Evolutionary conservation across 1,140 invertebrate species (phyloP).

Genomic region (Cataglyphis hispanica): DNA sequence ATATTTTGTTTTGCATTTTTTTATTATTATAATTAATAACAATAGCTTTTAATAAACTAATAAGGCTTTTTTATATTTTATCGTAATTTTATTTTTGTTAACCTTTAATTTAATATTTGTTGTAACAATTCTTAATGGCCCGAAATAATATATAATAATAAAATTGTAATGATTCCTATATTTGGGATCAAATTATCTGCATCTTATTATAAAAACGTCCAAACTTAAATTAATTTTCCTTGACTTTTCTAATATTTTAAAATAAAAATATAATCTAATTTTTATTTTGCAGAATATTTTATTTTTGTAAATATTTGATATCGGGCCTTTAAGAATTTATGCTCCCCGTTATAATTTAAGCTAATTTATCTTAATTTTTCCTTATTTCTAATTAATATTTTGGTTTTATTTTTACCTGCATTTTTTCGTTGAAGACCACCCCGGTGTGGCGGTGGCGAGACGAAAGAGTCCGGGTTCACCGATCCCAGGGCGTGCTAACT

Average conservation of each 20-base stretch:
- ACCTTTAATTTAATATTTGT: conserved; percentile 7
- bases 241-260: conserved; percentile 39
- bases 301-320: neutral
- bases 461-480: conserved; percentile 43
- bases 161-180: neutral
- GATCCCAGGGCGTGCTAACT: conserved; percentile 37
- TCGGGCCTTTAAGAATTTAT: neutral
- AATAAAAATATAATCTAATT: too few relatives aligned
- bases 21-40: neutral
- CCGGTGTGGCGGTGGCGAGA: conserved; percentile 57
- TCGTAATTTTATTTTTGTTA: neutral
- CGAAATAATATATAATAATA: neutral
- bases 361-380: conserved; percentile 31
- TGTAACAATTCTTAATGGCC: neutral
- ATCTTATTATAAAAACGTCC: too few relatives aligned
- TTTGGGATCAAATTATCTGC: neutral
- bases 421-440: conserved; percentile 68
- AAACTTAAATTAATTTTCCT: conserved; percentile 4
- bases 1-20: conserved; percentile 7
- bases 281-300: neutral
- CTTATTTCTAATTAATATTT: conserved; percentile 51
- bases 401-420: conserved; percentile 59
- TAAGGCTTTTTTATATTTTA: neutral
- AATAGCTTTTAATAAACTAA: neutral
- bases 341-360: neutral